Evolutionary conservation across 2,888 invertebrate species (phyloP).

Genomic region (Brachylomia viminalis): DNA sequence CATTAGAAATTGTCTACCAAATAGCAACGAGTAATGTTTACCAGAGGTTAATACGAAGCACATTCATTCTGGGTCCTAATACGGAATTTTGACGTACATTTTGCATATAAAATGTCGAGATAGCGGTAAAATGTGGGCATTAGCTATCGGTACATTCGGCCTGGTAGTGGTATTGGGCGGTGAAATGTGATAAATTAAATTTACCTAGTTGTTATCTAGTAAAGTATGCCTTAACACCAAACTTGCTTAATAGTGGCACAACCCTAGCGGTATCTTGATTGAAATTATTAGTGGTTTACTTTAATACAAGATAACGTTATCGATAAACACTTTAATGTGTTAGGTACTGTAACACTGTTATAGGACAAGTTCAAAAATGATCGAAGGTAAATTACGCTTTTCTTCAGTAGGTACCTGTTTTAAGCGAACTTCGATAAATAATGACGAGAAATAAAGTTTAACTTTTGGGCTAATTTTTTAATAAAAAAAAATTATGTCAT

Average conservation of each 20-base stretch:
- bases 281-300: slow-evolving; percentile 8
- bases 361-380: not conserved
- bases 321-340: not conserved
- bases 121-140: slow-evolving; percentile 55
- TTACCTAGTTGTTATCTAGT: slow-evolving; percentile 14
- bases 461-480: not conserved
- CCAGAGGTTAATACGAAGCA: slow-evolving; percentile 49
- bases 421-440: not conserved
- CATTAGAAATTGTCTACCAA: slow-evolving; percentile 62
- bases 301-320: slow-evolving; percentile 7
- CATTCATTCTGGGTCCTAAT: slow-evolving; percentile 53
- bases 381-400: not conserved
- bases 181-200: slow-evolving; percentile 41
- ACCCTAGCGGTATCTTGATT: not conserved
- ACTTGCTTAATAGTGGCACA: slow-evolving; percentile 23
- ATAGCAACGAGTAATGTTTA: slow-evolving; percentile 46
- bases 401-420: not conserved
- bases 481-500: not conserved
- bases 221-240: slow-evolving; percentile 42
- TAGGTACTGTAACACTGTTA: not conserved
- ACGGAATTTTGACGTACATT: slow-evolving; percentile 55
- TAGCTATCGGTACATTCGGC: slow-evolving; percentile 45
- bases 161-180: slow-evolving; percentile 18
- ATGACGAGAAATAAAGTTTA: not conserved
- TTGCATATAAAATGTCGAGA: slow-evolving; percentile 54